Evolutionary conservation across 1,140 invertebrate genomes (phyloP), one percentile per base, ranked within the genome.

Genomic region (Megalonaias nervosa): DNA sequence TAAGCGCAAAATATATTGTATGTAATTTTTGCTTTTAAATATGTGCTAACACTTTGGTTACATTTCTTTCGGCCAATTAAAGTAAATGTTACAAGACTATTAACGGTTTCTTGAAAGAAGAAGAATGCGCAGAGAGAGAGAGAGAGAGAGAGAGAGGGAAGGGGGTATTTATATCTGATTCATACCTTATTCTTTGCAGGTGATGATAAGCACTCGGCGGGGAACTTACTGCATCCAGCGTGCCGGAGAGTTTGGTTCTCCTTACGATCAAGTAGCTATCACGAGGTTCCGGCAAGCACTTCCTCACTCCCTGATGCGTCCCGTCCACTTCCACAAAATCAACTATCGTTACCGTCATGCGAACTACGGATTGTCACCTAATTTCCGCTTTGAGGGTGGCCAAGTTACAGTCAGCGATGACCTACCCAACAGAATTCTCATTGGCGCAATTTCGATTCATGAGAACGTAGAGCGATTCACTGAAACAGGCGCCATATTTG

Each of bases 351-450:
- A 79, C 67, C 73, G 77, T 16, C 83, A 84, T 61, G 21, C 77
- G 2, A 82, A 84, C 19, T 84, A 84, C 58, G 71, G 79, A 12
- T 69, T 84, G 2, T 67, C 81, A 14, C 81, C 83, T 15, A 82
- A 82, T 64, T 76, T 69, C 59, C 79, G 75, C 60, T 82, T 82
- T 67, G 77, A 81, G 13, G 74, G 76, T 0, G 81, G 78, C 19
- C 71, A 58, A 23, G 78, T 81, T 16, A 84, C 83, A n/a, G 79
- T 93, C 5, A 93, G 93, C 77, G 92, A 93, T 79, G 90, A 91
- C 11, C 80, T 93, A 11, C 88, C 92, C 12, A 92, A 93, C 82
- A 79, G 91, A 23, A 89, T 93, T 16, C 80, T 91, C 17, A 82
- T 87, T 56, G 92, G 92, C 4, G 84, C 86, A 11, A 90, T 93